These are phyloP conservation scores for Drosophila borborema DNA, from an alignment of 2,888 invertebrate genomes.

Conservation along the genomic window DNA sequence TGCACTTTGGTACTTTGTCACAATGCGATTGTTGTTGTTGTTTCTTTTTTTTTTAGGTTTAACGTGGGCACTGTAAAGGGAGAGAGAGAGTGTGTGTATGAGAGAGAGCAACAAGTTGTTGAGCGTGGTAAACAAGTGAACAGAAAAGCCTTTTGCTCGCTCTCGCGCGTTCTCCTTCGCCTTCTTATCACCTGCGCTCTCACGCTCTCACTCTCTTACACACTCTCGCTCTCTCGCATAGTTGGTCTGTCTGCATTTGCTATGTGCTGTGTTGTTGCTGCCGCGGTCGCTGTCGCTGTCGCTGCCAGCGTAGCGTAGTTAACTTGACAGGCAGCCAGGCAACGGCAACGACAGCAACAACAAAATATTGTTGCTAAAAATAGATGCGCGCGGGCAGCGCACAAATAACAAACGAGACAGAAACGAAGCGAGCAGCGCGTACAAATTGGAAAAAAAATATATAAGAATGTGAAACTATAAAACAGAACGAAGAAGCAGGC, in stretches of 20 bases:
- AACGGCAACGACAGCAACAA: conserved; percentile 50
- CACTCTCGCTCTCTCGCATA: conserved; percentile 38
- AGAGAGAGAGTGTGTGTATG: conserved; percentile 15
- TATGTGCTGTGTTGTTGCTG: conserved; percentile 41
- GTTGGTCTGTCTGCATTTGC: conserved; percentile 61
- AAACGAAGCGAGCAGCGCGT: conserved; percentile 55
- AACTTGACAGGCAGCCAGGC: conserved; percentile 58
- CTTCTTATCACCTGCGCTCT: conserved; percentile 70
- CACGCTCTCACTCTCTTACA: conserved; percentile 21
- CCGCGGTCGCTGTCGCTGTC: conserved; percentile 51
- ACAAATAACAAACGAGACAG: conserved; percentile 64
- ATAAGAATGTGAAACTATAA: conserved; percentile 52
- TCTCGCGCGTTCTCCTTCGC: conserved; percentile 16
- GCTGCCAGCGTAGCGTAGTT: conserved; percentile 72
- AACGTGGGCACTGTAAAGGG: conserved; percentile 35
- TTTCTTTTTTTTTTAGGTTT: conserved; percentile 35
- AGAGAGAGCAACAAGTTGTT: conserved; percentile 46
- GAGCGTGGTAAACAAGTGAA: conserved; percentile 50
- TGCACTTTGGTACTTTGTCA: conserved; percentile 67
- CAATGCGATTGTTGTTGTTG: conserved; percentile 42
- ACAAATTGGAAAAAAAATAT: conserved; percentile 52
- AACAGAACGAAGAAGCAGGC: conserved; percentile 35
- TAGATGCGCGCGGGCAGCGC: conserved; percentile 71
- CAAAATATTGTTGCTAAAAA: conserved; percentile 68
- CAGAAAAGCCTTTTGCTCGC: conserved; percentile 18